A percentile compares a stretch with the other conserved stretches of the same genome.
phyloP scores from a whole-genome alignment of 2,797 vertebrate species.

The Poeciliopsis gracilis region DNA sequence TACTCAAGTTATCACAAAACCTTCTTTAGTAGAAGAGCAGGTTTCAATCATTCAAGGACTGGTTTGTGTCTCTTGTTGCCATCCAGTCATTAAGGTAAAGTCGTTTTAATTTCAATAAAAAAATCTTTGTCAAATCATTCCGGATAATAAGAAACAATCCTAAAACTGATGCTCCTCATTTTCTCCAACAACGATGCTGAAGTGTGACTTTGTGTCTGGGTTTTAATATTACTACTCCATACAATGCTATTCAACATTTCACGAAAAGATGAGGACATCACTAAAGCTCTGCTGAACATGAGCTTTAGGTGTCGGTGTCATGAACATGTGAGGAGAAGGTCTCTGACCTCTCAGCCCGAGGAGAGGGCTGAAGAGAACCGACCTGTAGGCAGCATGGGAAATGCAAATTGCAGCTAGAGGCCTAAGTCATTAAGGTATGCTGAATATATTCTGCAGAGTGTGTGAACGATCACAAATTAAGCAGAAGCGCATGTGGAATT shows the following conservation, averaged over 20 bases:
- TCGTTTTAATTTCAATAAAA: too few species aligned
- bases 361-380: neutral
- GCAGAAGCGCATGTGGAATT: neutral
- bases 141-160: too few species aligned
- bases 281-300: neutral
- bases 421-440: neutral
- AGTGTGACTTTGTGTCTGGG: neutral
- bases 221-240: neutral
- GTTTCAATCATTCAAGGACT: constrained; percentile 29
- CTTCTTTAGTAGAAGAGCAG: constrained; percentile 11
- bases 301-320: too few species aligned
- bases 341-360: neutral
- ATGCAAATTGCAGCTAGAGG: neutral
- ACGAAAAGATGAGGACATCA: neutral
- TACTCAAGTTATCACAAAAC: constrained; percentile 7
- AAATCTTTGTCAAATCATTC: too few species aligned
- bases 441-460: neutral
- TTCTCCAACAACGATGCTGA: too few species aligned
- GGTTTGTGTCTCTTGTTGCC: constrained; percentile 15
- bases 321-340: neutral
- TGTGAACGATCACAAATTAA: neutral
- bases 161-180: too few species aligned
- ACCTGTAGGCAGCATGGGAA: neutral
- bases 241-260: neutral
- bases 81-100: constrained; percentile 1